A percentile compares a stretch with the other conserved stretches of the same genome.
These are phyloP conservation scores for Calameuta idolon DNA, from an alignment of 2,888 invertebrate species.

Conservation along the genomic window DNA sequence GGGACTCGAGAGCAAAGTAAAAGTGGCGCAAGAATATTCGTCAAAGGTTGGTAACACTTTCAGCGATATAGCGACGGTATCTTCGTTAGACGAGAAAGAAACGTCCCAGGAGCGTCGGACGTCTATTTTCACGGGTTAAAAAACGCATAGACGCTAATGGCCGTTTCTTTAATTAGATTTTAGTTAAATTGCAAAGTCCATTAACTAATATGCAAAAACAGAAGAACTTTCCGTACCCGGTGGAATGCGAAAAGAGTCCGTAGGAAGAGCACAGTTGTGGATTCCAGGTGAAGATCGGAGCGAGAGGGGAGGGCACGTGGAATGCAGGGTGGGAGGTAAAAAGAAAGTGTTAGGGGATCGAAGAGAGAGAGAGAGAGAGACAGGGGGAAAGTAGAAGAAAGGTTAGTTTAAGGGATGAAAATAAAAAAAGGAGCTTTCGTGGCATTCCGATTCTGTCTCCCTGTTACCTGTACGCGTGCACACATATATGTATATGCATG, in stretches of 20 bases:
- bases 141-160: constrained; percentile 19
- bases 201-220: constrained; percentile 38
- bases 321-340: neutral
- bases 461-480: too few relatives aligned
- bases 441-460: too few relatives aligned
- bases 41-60: neutral
- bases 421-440: too few relatives aligned
- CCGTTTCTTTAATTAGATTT: constrained; percentile 39
- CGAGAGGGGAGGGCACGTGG: too few relatives aligned
- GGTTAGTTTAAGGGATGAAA: too few relatives aligned
- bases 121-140: constrained; percentile 11
- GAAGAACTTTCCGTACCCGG: constrained; percentile 20
- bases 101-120: neutral
- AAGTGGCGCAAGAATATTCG: neutral
- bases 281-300: neutral
- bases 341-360: neutral
- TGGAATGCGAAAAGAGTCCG: neutral
- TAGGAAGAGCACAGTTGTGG: neutral
- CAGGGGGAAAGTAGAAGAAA: neutral
- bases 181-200: constrained; percentile 40
- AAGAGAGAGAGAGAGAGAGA: neutral
- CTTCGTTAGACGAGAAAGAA: neutral
- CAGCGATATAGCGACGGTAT: neutral
- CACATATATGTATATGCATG: too few relatives aligned
- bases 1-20: neutral